These are phyloP conservation scores for Odontothrips loti DNA, from an alignment of 2,888 invertebrate species.

Conservation along the genomic window DNA sequence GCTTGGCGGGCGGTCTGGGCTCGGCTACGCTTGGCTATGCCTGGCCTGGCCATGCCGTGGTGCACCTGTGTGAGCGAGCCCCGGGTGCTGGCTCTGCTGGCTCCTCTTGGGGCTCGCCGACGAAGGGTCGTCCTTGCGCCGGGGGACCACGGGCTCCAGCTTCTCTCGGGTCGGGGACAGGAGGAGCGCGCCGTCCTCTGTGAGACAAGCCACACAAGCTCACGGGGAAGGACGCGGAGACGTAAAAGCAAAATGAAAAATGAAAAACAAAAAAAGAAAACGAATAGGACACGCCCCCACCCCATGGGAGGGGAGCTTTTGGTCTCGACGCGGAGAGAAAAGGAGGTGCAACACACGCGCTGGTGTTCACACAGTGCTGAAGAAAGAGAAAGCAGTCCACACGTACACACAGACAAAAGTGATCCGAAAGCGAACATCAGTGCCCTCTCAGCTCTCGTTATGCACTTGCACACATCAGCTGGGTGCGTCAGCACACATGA, in stretches of 20 bases:
- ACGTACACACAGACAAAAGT: too few species aligned
- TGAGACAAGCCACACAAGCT: neutral
- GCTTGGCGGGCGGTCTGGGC: neutral
- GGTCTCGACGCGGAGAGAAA: too few species aligned
- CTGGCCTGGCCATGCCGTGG: neutral
- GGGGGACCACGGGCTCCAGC: constrained; percentile 62
- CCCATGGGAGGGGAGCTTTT: too few species aligned
- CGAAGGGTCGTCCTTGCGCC: constrained; percentile 52
- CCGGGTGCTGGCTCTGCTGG: neutral
- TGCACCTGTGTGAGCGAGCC: constrained; percentile 6
- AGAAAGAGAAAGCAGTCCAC: too few species aligned
- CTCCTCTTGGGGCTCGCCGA: constrained; percentile 2
- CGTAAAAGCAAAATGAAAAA: too few species aligned
- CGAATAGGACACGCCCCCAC: neutral
- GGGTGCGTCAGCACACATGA: too few species aligned
- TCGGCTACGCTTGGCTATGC: neutral
- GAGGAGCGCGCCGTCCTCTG: constrained; percentile 61
- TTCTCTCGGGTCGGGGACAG: constrained; percentile 68
- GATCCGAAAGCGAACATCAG: too few species aligned
- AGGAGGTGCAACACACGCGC: too few species aligned
- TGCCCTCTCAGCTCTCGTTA: too few species aligned
- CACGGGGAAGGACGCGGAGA: neutral
- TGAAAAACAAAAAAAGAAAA: neutral
- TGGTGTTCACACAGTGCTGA: too few species aligned
- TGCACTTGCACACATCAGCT: too few species aligned